Conservation (phyloP, 2,797 vertebrate species). For the Decapterus maruadsi region DNA sequence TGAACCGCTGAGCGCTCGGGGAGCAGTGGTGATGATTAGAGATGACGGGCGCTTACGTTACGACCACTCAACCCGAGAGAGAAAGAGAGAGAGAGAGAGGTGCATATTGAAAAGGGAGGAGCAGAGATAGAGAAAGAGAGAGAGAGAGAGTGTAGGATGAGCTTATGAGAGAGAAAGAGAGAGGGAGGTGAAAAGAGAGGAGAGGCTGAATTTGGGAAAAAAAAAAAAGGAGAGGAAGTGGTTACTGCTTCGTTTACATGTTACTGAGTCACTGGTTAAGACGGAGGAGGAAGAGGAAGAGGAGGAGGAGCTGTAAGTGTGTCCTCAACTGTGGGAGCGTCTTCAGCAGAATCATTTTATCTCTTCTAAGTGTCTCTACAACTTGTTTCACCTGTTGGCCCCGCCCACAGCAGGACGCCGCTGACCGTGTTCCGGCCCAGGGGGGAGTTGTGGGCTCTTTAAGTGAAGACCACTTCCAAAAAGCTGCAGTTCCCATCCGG, state of each 20-base stretch:
- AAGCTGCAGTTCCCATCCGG: too few relatives aligned
- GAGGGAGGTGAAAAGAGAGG: background rate
- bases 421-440: too few relatives aligned
- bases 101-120: constrained; percentile 10
- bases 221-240: background rate
- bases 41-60: constrained; percentile 77
- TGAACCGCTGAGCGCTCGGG: constrained; percentile 63
- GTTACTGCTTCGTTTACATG: background rate
- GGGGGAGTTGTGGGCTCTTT: too few relatives aligned
- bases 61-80: constrained; percentile 63
- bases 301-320: too few relatives aligned
- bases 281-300: too few relatives aligned
- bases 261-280: too few relatives aligned
- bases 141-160: constrained; percentile 18
- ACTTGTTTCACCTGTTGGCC: too few relatives aligned
- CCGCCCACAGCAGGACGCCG: too few relatives aligned
- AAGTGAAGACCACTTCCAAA: too few relatives aligned
- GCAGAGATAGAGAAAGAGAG: constrained; percentile 2
- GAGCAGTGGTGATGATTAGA: constrained; percentile 73
- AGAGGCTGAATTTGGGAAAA: constrained; percentile 8
- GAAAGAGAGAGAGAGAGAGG: constrained; percentile 37
- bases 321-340: too few relatives aligned
- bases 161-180: constrained; percentile 32
- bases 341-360: too few relatives aligned
- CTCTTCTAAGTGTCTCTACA: too few relatives aligned